Base-by-base conservation (phyloP, 2,797 vertebrate species). In the Calcarius lapponicus region DNA sequence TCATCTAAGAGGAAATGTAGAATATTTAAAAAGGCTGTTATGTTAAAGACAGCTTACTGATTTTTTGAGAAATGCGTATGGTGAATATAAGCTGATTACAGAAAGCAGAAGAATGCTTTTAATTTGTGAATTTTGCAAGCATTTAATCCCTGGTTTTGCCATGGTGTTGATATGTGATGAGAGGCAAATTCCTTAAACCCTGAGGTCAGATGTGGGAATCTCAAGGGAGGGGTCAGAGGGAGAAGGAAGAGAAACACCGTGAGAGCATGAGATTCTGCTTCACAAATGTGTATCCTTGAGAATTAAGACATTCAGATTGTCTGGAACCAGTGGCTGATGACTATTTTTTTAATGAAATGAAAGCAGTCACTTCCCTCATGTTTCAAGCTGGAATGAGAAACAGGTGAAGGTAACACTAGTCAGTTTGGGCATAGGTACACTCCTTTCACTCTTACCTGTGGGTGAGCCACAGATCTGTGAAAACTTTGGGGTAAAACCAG, bases 321-420 rank as follows among this genome's bases (percentile, higher is more conserved):
- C 53, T 90, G 25, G 34, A 90, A 69, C 3, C 18, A 54, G 26
- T 50, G 38, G 17, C n/a, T 38, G 47, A 10, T 79, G 24, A 12
- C 18, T 65, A 28, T 67, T 45, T 10, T 66, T 5, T 5, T 1
- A 64, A 82, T 42, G 8, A 90, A 83, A 80, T 61, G 1, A 43
- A 67, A 36, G n/a, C 40, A 73, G 48, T 56, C 28, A 31, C 15
- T 40, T 94, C 56, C 36, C 24, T 80, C 4, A 1, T 45, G 13
- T 78, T 88, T 88, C 15, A 32, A 67, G 34, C 21, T 73, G 43
- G 24, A 86, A 78, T 60, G 48, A 87, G 45, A 70, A 92, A 36
- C n/a, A 57, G 22, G 18, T 70, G 18, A 71, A 62, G 14, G 20
- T 60, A 74, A 50, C 26, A 15, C 28, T n/a, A 80, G n/a, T 71